Evolutionary conservation across 2,113 vertebrate genomes (phyloP).

Genomic region (human (Homo sapiens)): GRCh38 chr2:184688501-184689000

Average conservation of each 20-base stretch:
- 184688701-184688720: conserved; percentile 6
- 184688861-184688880: not conserved
- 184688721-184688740: not conserved
- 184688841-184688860: not conserved
- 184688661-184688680: not conserved
- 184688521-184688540: not conserved
- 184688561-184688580: not conserved
- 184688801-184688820: not conserved
- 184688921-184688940: not conserved
- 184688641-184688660: not conserved
- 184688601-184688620: not conserved
- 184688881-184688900: not conserved
- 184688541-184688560: not conserved
- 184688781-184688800: not conserved
- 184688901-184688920: not conserved
- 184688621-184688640: not conserved
- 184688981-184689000: not conserved
- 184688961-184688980: not conserved
- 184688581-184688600: not conserved
- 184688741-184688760: not conserved
- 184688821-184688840: not conserved
- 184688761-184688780: not conserved
- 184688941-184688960: conserved; percentile 15
- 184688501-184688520: not conserved
- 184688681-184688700: not conserved